Conservation (phyloP, 2,888 invertebrate genomes). For the Stenurella melanura region DNA sequence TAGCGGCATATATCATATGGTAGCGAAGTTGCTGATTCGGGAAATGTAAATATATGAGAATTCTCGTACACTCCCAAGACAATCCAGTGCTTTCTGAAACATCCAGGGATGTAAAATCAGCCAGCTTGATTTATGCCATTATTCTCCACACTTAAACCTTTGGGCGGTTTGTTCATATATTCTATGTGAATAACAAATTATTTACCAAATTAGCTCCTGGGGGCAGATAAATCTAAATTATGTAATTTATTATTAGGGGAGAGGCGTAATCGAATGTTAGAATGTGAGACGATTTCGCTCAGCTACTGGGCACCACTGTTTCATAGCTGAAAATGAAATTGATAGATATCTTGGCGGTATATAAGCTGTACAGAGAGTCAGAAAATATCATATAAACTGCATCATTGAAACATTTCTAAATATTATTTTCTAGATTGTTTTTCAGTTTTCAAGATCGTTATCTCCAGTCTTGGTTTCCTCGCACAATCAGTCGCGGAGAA, state of each 20-base stretch:
- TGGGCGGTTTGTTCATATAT: slow-evolving; percentile 13
- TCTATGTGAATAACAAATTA: slow-evolving; percentile 25
- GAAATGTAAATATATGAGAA: slow-evolving; percentile 61
- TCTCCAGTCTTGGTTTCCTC: no score
- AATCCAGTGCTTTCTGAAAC: slow-evolving; percentile 51
- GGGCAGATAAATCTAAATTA: slow-evolving; percentile 31
- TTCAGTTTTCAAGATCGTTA: no score
- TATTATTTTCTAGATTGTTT: no score
- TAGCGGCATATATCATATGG: slow-evolving; percentile 46
- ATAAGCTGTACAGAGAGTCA: background rate
- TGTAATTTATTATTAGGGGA: slow-evolving; percentile 17
- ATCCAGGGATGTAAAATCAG: slow-evolving; percentile 51
- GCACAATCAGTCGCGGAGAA: no score
- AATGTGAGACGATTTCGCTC: background rate
- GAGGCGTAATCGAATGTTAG: slow-evolving; percentile 15
- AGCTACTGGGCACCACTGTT: background rate
- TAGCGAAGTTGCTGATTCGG: slow-evolving; percentile 55
- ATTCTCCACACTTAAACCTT: slow-evolving; percentile 32
- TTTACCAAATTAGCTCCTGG: slow-evolving; percentile 31
- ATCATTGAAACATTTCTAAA: no score
- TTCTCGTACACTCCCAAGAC: slow-evolving; percentile 56
- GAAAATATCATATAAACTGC: no score
- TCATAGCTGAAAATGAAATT: background rate
- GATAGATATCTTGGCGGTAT: background rate
- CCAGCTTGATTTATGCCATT: slow-evolving; percentile 51